Evolutionary conservation across 2,113 vertebrate species (phyloP).

Genomic region (Geococcyx californianus): DNA sequence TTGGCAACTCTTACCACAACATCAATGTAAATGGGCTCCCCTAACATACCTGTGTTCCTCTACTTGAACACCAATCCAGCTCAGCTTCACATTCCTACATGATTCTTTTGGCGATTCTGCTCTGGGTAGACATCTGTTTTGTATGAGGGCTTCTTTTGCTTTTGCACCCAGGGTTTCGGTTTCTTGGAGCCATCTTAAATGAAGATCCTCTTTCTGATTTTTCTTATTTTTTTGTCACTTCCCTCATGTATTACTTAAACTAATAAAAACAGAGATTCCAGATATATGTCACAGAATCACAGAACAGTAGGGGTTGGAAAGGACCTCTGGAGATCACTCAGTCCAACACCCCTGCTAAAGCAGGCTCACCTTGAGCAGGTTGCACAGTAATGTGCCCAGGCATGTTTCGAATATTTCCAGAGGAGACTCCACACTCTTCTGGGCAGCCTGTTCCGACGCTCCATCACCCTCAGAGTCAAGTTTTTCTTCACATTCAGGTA

Average conservation of each 20-base stretch:
- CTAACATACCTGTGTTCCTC: background rate
- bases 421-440: too few species aligned
- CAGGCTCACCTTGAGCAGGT: too few species aligned
- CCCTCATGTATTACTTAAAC: background rate
- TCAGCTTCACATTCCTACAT: background rate
- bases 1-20: rapidly evolving
- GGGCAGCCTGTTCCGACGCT: too few species aligned
- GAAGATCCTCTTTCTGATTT: background rate
- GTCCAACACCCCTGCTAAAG: too few species aligned
- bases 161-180: background rate
- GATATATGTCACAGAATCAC: background rate
- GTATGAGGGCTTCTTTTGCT: background rate
- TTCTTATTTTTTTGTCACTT: background rate
- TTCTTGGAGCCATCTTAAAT: background rate
- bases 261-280: background rate
- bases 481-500: too few species aligned
- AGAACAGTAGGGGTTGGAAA: too few species aligned
- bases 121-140: background rate
- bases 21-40: background rate
- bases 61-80: background rate
- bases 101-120: background rate
- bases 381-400: too few species aligned
- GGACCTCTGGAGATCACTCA: too few species aligned
- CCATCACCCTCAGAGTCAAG: too few species aligned
- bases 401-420: too few species aligned